Percentiles rank a stretch among this genome's conserved stretches.
Evolutionary conservation across 2,888 invertebrate species (phyloP).

Genomic region (Diaphora mendica): DNA sequence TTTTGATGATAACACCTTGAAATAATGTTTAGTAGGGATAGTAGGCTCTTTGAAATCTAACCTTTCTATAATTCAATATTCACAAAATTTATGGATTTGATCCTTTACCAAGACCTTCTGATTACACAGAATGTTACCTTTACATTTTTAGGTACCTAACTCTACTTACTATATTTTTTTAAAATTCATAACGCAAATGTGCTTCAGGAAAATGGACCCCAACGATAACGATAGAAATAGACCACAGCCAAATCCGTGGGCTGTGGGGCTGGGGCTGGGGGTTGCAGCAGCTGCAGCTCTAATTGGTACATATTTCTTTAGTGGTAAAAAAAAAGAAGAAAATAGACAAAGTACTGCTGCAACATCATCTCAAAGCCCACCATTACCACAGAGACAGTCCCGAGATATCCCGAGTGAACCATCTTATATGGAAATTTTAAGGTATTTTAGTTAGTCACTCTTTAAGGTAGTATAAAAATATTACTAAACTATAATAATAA

Average conservation of each 20-base stretch:
- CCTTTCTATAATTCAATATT: neutral
- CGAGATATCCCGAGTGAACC: neutral
- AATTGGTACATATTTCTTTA: neutral
- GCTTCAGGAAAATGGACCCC: neutral
- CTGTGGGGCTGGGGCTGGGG: neutral
- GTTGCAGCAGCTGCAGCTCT: neutral
- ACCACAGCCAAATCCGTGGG: neutral
- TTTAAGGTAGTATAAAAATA: no score
- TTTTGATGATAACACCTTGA: neutral
- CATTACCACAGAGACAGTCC: neutral
- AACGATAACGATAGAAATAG: neutral
- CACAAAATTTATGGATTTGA: neutral
- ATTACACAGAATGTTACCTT: neutral
- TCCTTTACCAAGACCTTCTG: neutral
- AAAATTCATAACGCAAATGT: neutral
- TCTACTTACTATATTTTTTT: neutral
- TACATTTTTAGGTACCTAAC: neutral
- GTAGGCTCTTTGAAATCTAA: neutral
- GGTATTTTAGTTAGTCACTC: neutral
- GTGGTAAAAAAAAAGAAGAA: neutral
- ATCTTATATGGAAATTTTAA: neutral
- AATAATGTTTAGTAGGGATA: neutral
- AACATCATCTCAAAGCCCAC: neutral
- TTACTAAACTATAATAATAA: no score
- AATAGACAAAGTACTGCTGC: neutral